Percentiles rank a stretch among this genome's conserved stretches.
phyloP scores from a whole-genome alignment of 2,113 vertebrate species.

The Bettongia penicillata region DNA sequence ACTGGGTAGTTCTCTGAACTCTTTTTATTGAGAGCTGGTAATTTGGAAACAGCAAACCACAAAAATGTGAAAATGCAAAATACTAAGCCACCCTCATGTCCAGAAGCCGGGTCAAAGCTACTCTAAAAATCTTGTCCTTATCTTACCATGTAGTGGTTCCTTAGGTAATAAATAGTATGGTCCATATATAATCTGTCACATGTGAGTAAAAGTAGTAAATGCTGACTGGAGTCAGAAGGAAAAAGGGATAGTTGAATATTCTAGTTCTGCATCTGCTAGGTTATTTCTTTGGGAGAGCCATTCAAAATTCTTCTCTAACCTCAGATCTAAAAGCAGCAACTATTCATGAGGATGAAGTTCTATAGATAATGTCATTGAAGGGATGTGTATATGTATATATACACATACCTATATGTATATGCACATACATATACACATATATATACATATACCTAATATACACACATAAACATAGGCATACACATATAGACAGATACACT shows the following conservation, averaged over 20 bases:
- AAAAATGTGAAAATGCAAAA: conserved; percentile 56
- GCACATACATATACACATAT: not conserved
- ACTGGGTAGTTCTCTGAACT: conserved; percentile 71
- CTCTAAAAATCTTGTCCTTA: conserved; percentile 55
- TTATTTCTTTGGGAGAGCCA: conserved; percentile 1
- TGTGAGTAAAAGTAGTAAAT: not conserved
- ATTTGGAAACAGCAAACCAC: conserved; percentile 77
- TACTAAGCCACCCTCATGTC: conserved; percentile 55
- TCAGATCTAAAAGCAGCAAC: not conserved
- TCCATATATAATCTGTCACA: not conserved
- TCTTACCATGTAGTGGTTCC: conserved; percentile 11
- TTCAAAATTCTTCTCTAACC: not conserved
- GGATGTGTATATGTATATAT: not conserved
- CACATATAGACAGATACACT: not conserved
- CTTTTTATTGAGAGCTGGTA: conserved; percentile 70
- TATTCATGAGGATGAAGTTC: not conserved
- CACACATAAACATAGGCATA: not conserved
- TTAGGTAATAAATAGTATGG: not conserved
- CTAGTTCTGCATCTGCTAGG: not conserved
- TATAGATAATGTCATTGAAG: not conserved
- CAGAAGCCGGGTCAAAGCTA: conserved; percentile 43
- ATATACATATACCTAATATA: not conserved
- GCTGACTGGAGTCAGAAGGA: conserved; percentile 6
- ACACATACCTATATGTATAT: not conserved
- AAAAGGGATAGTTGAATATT: not conserved